phyloP scores from a whole-genome alignment of 2,888 invertebrate genomes.

The Orthosia cruda region DNA sequence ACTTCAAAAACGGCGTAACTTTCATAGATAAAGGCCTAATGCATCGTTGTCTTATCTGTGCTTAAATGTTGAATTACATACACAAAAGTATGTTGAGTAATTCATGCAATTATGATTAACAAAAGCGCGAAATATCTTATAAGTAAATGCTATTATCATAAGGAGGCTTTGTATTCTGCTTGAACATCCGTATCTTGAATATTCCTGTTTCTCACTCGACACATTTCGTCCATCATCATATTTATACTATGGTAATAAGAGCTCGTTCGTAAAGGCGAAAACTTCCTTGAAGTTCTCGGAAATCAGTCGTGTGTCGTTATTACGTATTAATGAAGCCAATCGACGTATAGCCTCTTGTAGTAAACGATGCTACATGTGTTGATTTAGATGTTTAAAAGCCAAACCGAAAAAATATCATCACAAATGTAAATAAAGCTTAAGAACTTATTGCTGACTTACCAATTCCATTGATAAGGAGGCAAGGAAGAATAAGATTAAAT shows the following conservation, averaged over 20 bases:
- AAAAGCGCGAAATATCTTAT: slow-evolving; percentile 29
- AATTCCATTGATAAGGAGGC: slow-evolving; percentile 96
- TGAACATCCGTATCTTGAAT: not conserved
- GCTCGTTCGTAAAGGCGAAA: slow-evolving; percentile 25
- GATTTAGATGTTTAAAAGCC: not conserved
- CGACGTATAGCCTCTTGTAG: slow-evolving; percentile 61
- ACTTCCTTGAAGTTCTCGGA: slow-evolving; percentile 26
- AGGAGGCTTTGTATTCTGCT: slow-evolving; percentile 41
- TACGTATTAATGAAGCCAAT: slow-evolving; percentile 57
- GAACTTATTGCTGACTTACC: slow-evolving; percentile 89
- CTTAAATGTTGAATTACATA: not conserved
- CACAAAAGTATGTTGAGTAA: slow-evolving; percentile 2
- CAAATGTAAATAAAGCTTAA: not conserved
- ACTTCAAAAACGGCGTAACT: no score
- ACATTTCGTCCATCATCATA: slow-evolving; percentile 30
- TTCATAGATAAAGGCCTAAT: no score
- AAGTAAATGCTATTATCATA: slow-evolving; percentile 30
- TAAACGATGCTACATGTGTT: slow-evolving; percentile 51
- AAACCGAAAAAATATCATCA: slow-evolving; percentile 57
- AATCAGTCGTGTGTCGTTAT: slow-evolving; percentile 42
- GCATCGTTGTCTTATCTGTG: no score
- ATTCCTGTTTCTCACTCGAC: slow-evolving; percentile 11
- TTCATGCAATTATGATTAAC: slow-evolving; percentile 31
- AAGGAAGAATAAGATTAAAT: slow-evolving; percentile 96
- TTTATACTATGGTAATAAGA: slow-evolving; percentile 31